Percentiles rank a stretch among this genome's conserved stretches.
phyloP scores from a whole-genome alignment of 2,797 vertebrate species.

The Psittacula echo region DNA sequence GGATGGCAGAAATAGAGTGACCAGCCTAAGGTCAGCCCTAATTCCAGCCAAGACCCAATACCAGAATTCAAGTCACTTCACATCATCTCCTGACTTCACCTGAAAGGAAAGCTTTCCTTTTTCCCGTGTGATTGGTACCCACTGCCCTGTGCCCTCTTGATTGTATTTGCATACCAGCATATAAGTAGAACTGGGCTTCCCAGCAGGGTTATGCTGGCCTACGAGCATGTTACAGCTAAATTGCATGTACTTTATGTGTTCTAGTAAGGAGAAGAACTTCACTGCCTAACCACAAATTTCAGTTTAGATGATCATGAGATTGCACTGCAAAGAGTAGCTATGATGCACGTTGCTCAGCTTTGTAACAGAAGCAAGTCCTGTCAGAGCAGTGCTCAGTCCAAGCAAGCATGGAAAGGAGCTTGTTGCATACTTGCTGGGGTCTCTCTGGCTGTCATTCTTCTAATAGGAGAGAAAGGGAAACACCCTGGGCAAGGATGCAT shows the following conservation, averaged over 20 bases:
- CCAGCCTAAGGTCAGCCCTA: not conserved
- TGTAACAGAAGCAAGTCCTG: not conserved
- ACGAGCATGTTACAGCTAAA: not conserved
- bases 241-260: not conserved
- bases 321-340: not conserved
- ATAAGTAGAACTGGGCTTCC: not conserved
- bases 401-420: not conserved
- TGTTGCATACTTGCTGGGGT: rapidly evolving
- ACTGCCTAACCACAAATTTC: not conserved
- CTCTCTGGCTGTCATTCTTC: not conserved
- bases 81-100: not conserved
- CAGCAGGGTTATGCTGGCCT: not conserved
- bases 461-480: not conserved
- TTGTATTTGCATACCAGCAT: not conserved
- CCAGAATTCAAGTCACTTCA: not conserved
- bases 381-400: not conserved
- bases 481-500: not conserved
- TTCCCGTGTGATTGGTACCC: not conserved
- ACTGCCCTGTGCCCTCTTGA: not conserved
- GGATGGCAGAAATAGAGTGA: not conserved
- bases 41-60: not conserved
- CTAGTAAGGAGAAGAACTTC: not conserved
- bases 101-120: not conserved
- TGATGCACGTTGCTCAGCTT: not conserved
- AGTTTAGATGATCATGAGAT: not conserved